phyloP scores from a whole-genome alignment of 1,140 invertebrate genomes.

The Macrocentrus cingulum region DNA sequence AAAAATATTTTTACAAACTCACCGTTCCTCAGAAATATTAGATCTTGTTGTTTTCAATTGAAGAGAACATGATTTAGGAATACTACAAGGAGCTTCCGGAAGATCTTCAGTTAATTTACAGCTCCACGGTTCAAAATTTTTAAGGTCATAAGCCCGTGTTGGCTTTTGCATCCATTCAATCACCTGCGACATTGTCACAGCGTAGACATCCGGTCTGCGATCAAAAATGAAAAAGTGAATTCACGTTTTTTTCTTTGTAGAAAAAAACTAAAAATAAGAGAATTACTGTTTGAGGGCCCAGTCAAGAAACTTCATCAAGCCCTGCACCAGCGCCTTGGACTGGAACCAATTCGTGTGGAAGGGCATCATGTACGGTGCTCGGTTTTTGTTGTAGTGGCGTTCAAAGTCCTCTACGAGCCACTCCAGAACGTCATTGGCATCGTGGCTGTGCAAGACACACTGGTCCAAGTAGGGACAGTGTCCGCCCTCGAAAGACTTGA shows the following conservation, averaged over 20 bases:
- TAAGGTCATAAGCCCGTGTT: conserved; percentile 78
- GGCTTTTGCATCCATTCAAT: no score
- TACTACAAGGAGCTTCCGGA: conserved; percentile 74
- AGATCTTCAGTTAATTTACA: no score
- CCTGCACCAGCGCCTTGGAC: conserved; percentile 80
- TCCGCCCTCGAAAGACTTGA: conserved; percentile 85
- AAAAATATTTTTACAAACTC: no score
- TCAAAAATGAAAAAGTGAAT: no score
- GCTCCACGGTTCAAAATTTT: conserved; percentile 83
- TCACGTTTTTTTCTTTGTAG: no score
- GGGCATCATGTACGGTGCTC: conserved; percentile 91
- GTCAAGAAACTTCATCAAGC: conserved; percentile 84
- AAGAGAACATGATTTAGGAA: conserved; percentile 82
- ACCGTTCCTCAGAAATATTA: conserved; percentile 76
- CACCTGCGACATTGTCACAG: conserved; percentile 88
- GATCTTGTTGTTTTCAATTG: conserved; percentile 74
- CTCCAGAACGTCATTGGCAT: conserved; percentile 82
- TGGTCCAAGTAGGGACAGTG: conserved; percentile 92
- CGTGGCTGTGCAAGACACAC: conserved; percentile 88
- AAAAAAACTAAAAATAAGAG: no score
- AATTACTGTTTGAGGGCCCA: conserved; percentile 77
- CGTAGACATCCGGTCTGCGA: conserved; percentile 82
- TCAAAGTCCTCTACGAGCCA: conserved; percentile 92
- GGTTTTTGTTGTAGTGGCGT: conserved; percentile 81
- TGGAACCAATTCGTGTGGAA: conserved; percentile 96